phyloP scores from a whole-genome alignment of 2,113 vertebrate genomes.

The Dipodomys spectabilis region DNA sequence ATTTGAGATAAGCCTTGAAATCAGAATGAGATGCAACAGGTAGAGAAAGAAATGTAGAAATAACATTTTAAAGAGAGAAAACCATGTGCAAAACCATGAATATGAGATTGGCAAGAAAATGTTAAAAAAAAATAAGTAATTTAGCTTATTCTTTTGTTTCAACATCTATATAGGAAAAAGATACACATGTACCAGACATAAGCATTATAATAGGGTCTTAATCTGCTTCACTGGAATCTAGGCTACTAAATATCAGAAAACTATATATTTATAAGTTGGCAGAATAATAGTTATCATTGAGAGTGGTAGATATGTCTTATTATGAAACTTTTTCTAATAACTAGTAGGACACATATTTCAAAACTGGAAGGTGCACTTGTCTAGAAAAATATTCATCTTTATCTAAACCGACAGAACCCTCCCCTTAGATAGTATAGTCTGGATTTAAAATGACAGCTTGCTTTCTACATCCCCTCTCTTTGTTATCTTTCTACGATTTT shows the following conservation, averaged over 20 bases:
- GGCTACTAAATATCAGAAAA: conserved; percentile 1
- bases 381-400: conserved; percentile 19
- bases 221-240: background rate
- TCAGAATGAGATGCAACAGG: background rate
- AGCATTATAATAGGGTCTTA: background rate
- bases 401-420: background rate
- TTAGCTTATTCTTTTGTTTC: background rate
- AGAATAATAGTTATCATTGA: background rate
- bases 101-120: background rate
- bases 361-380: background rate
- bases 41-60: background rate
- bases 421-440: background rate
- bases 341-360: background rate
- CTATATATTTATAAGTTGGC: background rate
- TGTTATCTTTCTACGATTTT: background rate
- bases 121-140: background rate
- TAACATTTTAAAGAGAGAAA: background rate
- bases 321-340: conserved; percentile 33
- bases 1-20: background rate
- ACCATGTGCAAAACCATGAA: background rate
- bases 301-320: background rate
- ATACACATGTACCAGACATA: background rate
- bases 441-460: conserved; percentile 57
- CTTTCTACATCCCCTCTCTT: background rate
- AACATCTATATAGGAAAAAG: background rate